phyloP scores from a whole-genome alignment of 2,797 vertebrate species.

The Notamacropus eugenii region DNA sequence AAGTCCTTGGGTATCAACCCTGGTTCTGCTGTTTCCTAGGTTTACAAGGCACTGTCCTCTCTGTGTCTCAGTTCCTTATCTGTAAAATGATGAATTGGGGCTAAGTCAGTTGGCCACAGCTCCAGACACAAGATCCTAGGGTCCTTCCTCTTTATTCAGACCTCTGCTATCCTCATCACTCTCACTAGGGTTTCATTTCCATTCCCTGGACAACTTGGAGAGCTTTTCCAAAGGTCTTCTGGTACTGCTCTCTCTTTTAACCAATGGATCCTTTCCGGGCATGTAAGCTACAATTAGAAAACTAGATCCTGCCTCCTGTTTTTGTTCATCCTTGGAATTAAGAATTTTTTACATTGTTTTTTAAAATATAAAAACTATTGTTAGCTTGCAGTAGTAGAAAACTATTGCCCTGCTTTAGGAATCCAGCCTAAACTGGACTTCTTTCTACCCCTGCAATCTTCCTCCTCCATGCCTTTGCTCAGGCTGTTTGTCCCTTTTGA shows the following conservation, averaged over 20 bases:
- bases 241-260: not conserved
- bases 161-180: not conserved
- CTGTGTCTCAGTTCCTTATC: not conserved
- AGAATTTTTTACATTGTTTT: not conserved
- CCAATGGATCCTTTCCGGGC: not conserved
- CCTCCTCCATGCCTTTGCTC: not conserved
- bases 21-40: not conserved
- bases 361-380: not conserved
- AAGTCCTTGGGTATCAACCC: not conserved
- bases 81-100: not conserved
- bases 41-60: not conserved
- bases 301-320: not conserved
- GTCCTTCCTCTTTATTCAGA: not conserved
- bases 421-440: not conserved
- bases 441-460: not conserved
- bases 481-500: not conserved
- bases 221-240: not conserved
- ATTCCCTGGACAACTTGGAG: not conserved
- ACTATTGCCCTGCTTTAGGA: not conserved
- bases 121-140: not conserved
- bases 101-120: not conserved
- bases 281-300: not conserved
- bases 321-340: not conserved
- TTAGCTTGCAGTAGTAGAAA: not conserved
- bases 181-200: not conserved